These are phyloP conservation scores for Wiebesia pumilae DNA, from an alignment of 1,140 invertebrate genomes.

Conservation along the genomic window DNA sequence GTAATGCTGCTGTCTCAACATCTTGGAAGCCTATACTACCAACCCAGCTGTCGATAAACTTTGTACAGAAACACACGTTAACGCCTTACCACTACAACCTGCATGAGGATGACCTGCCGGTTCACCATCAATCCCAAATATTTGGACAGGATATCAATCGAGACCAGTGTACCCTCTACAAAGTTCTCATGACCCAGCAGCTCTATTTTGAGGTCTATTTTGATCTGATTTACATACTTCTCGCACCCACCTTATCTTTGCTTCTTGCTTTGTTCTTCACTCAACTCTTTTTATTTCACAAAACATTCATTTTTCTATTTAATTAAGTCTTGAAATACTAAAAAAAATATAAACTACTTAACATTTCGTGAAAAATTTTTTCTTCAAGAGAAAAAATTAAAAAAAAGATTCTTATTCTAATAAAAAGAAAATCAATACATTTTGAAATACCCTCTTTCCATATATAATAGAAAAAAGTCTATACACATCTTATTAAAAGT, in stretches of 20 bases:
- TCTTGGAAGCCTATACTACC: constrained; percentile 64
- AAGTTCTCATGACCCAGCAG: constrained; percentile 81
- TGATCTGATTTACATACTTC: background rate
- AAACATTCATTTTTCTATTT: too few species aligned
- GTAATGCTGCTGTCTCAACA: background rate
- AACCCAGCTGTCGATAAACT: constrained; percentile 54
- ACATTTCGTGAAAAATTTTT: too few species aligned
- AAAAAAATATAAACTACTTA: too few species aligned
- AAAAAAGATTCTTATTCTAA: too few species aligned
- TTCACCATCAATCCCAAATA: constrained; percentile 51
- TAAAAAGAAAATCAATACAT: too few species aligned
- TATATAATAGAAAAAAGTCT: too few species aligned
- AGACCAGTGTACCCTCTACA: constrained; percentile 80
- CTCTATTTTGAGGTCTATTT: constrained; percentile 78
- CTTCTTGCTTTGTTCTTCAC: too few species aligned
- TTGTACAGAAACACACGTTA: constrained; percentile 59
- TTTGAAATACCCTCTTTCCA: too few species aligned
- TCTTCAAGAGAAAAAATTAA: too few species aligned
- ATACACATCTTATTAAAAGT: too few species aligned
- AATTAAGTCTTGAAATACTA: too few species aligned
- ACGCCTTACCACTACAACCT: constrained; percentile 54
- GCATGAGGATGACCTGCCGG: constrained; percentile 52
- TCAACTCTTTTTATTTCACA: too few species aligned
- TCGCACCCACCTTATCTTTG: background rate
- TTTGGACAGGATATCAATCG: constrained; percentile 55